Conservation (phyloP, 2,888 invertebrate genomes). For the Thecophora atra region DNA sequence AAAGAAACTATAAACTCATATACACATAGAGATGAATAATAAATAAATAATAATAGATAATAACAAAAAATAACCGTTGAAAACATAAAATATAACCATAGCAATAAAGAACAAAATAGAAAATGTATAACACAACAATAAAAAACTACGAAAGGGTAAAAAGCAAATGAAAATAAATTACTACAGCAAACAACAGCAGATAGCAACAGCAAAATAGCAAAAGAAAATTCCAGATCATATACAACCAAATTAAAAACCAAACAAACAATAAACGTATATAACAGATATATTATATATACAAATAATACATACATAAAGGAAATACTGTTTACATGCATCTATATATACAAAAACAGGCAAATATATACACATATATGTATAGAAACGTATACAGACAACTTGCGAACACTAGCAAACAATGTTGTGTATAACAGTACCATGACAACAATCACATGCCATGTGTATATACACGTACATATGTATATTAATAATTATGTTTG, state of each 20-base stretch:
- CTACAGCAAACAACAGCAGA: conserved; percentile 21
- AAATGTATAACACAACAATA: conserved; percentile 14
- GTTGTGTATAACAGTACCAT: conserved; percentile 10
- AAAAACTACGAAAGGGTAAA: conserved; percentile 10
- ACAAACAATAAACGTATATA: conserved; percentile 19
- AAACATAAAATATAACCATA: conserved; percentile 37
- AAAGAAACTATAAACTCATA: conserved; percentile 2
- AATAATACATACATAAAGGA: conserved; percentile 32
- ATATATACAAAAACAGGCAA: conserved; percentile 26
- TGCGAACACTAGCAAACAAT: conserved; percentile 22
- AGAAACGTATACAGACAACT: conserved; percentile 24
- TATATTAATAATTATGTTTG: conserved; percentile 2
- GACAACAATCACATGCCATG: too few species aligned
- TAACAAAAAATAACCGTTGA: conserved; percentile 36
- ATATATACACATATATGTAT: conserved; percentile 9
- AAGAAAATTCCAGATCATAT: neutral
- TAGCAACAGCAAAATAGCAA: neutral
- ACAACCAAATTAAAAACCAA: neutral
- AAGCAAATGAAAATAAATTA: conserved; percentile 17
- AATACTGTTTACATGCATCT: conserved; percentile 30
- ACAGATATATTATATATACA: conserved; percentile 24
- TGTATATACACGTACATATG: neutral
- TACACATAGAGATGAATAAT: conserved; percentile 23
- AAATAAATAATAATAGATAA: conserved; percentile 6
- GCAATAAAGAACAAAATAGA: conserved; percentile 42